Evolutionary conservation across 2,797 vertebrate genomes (phyloP).

Genomic region (Sebastes elongatus): DNA sequence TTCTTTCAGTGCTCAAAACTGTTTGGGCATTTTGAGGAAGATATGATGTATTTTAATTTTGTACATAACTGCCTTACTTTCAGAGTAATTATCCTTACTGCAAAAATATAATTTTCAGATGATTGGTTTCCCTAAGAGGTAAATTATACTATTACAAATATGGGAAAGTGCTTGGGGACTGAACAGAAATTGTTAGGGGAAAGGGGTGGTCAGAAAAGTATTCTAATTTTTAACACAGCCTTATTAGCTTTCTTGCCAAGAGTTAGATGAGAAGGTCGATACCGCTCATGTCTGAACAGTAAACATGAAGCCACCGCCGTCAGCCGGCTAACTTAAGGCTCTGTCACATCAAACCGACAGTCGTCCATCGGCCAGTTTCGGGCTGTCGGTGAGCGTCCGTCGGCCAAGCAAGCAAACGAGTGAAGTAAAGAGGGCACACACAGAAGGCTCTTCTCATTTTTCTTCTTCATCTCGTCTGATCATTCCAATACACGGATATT

Average conservation of each 20-base stretch:
- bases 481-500: no score
- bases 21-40: conserved; percentile 14
- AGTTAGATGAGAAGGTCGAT: not conserved
- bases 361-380: no score
- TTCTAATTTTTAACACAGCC: not conserved
- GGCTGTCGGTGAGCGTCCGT: no score
- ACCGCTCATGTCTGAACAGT: not conserved
- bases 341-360: no score
- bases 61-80: not conserved
- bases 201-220: not conserved
- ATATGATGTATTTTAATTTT: conserved; percentile 7
- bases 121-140: conserved; percentile 18
- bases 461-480: no score
- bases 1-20: conserved; percentile 10
- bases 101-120: conserved; percentile 15
- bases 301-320: not conserved
- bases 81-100: conserved; percentile 16
- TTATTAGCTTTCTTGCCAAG: not conserved
- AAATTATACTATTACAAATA: conserved; percentile 24
- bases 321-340: no score
- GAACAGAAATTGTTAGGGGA: not conserved
- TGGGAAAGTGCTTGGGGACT: not conserved
- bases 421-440: no score
- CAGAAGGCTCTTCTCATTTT: no score
- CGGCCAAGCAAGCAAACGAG: no score